phyloP scores from a whole-genome alignment of 2,888 invertebrate species.

The Ophion ventricosus region DNA sequence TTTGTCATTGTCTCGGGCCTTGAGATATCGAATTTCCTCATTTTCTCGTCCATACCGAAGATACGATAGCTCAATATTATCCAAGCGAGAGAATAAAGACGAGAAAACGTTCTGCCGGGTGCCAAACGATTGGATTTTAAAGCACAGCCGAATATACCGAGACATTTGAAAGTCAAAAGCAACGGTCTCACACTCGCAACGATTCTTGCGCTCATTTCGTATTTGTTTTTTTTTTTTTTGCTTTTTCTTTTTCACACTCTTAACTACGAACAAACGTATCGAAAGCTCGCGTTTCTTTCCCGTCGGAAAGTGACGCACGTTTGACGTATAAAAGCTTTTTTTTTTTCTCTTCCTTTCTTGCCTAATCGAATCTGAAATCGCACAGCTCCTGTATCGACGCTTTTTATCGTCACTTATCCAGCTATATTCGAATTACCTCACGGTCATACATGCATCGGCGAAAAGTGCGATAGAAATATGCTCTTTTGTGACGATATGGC shows the following conservation, averaged over 20 bases:
- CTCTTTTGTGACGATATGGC: too few species aligned
- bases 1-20: background rate
- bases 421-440: background rate
- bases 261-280: too few species aligned
- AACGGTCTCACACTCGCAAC: constrained; percentile 5
- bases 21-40: background rate
- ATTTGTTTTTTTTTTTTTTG: background rate
- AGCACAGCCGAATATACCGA: constrained; percentile 44
- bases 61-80: constrained; percentile 2
- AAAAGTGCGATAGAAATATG: background rate
- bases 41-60: background rate
- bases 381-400: background rate
- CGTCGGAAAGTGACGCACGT: background rate
- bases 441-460: background rate
- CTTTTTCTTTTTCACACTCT: too few species aligned
- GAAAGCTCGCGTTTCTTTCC: background rate
- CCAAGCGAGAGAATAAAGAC: constrained; percentile 13
- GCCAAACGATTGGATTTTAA: background rate
- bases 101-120: background rate
- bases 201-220: background rate
- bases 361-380: background rate
- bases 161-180: constrained; percentile 11
- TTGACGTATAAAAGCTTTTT: background rate
- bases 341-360: background rate
- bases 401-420: background rate